Percentiles rank a stretch among this genome's conserved stretches.
phyloP scores from a whole-genome alignment of 2,797 vertebrate species.

The Parauchenoglanis ngamensis region DNA sequence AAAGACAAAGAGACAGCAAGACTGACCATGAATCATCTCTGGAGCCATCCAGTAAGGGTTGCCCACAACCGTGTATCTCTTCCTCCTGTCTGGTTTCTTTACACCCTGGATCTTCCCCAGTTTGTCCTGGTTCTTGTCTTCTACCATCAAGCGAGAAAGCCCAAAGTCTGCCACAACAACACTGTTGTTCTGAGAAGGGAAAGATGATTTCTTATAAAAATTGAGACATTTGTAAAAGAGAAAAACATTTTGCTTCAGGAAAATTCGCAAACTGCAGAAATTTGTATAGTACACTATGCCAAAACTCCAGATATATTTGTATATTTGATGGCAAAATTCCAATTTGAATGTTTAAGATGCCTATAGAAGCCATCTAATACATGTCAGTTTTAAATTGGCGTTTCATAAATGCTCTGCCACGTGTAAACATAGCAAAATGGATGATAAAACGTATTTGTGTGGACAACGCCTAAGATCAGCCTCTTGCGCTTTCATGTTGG shows the following conservation, averaged over 20 bases:
- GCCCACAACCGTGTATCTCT: constrained; percentile 97
- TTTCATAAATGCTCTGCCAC: too few relatives aligned
- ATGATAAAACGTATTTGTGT: too few relatives aligned
- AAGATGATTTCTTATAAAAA: background rate
- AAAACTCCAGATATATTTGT: background rate
- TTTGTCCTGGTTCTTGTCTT: constrained; percentile 83
- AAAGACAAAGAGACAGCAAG: background rate
- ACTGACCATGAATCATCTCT: constrained; percentile 95
- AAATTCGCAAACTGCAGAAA: background rate
- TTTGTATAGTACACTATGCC: background rate
- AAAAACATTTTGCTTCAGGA: background rate
- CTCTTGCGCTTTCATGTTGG: background rate
- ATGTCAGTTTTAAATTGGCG: too few relatives aligned
- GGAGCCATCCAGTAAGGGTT: constrained; percentile 99
- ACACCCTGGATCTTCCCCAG: constrained; percentile 79
- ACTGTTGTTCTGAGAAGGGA: constrained; percentile 81
- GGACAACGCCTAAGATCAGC: background rate
- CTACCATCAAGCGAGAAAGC: constrained; percentile 90
- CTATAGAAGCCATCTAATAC: background rate
- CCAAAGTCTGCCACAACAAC: constrained; percentile 97
- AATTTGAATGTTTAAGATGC: background rate
- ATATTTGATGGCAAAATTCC: background rate
- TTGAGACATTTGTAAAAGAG: background rate
- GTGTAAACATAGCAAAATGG: too few relatives aligned
- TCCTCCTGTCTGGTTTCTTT: constrained; percentile 89